Evolutionary conservation across 2,113 vertebrate genomes (phyloP).

Genomic region (Petromus typicus): DNA sequence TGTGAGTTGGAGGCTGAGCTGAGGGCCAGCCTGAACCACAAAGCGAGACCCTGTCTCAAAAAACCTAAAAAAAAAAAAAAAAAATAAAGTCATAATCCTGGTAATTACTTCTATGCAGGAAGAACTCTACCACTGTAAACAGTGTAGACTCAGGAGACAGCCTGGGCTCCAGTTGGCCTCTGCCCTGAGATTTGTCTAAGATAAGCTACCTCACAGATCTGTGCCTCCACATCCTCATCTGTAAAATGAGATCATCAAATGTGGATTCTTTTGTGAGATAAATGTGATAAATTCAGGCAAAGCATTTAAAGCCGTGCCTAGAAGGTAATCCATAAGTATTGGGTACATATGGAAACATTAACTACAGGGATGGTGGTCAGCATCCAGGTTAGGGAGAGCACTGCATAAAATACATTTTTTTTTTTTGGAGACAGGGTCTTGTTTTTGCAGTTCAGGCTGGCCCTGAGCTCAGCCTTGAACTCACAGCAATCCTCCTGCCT

Average conservation of each 20-base stretch:
- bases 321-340: background rate
- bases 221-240: background rate
- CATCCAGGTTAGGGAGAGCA: background rate
- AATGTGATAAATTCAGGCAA: background rate
- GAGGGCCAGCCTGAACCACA: too few relatives aligned
- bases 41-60: too few relatives aligned
- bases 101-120: background rate
- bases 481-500: too few relatives aligned
- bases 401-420: background rate
- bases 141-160: background rate
- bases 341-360: background rate
- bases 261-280: background rate
- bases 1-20: too few relatives aligned
- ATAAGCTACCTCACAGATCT: background rate
- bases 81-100: background rate
- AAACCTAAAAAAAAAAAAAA: too few relatives aligned
- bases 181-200: background rate
- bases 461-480: too few relatives aligned
- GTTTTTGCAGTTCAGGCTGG: too few relatives aligned
- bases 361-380: fast-evolving
- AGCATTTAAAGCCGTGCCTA: background rate
- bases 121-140: background rate
- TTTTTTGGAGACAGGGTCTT: too few relatives aligned
- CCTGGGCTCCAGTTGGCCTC: background rate
- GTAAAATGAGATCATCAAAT: background rate